Percentiles rank a stretch among this genome's conserved stretches.
phyloP scores from a whole-genome alignment of 1,140 invertebrate genomes.

The Halictus rubicundus region DNA sequence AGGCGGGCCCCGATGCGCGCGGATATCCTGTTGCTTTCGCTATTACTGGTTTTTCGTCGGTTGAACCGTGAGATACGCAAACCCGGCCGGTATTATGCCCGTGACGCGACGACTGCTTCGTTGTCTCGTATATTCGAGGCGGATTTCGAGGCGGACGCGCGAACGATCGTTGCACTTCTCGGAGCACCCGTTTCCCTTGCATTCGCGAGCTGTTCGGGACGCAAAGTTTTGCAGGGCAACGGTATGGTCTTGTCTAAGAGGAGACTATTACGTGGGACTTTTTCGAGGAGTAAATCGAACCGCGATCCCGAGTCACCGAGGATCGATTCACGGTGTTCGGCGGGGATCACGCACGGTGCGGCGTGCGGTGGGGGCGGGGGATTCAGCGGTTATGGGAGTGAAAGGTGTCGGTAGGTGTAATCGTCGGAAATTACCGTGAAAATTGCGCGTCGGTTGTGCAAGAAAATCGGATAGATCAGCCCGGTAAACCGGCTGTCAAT shows the following conservation, averaged over 20 bases:
- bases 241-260: too few species aligned
- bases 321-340: conserved; percentile 25
- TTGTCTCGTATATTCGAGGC: background rate
- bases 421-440: conserved; percentile 61
- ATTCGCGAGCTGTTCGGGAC: too few species aligned
- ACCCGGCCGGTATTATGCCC: conserved; percentile 26
- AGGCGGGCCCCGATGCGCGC: conserved; percentile 22
- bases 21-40: conserved; percentile 45
- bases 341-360: conserved; percentile 23
- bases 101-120: conserved; percentile 13
- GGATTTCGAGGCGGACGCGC: background rate
- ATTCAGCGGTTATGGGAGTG: conserved; percentile 36
- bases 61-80: conserved; percentile 38
- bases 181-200: too few species aligned
- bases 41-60: conserved; percentile 13
- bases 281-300: conserved; percentile 6
- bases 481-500: conserved; percentile 44
- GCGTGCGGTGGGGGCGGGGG: conserved; percentile 2
- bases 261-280: background rate
- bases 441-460: conserved; percentile 56
- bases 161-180: background rate
- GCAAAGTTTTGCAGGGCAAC: too few species aligned
- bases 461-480: conserved; percentile 53
- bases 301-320: background rate
- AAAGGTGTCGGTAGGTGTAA: conserved; percentile 60